Evolutionary conservation across 2,113 vertebrate genomes (phyloP).

Genomic region (Deroptyus accipitrinus): DNA sequence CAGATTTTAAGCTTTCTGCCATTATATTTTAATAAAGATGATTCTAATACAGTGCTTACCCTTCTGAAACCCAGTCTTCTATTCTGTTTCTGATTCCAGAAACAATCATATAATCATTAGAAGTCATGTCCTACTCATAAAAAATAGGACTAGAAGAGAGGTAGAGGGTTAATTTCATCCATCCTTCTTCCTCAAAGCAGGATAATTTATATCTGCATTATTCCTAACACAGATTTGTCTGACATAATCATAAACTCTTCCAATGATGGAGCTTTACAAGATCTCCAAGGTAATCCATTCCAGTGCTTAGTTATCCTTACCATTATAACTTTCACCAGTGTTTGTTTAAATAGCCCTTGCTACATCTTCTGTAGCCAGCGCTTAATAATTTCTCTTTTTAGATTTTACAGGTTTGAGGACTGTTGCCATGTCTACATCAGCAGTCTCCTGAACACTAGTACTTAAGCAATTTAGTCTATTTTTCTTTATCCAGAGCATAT

Average conservation of each 20-base stretch:
- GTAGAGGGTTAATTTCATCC: not conserved
- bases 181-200: not conserved
- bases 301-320: not conserved
- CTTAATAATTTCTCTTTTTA: not conserved
- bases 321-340: not conserved
- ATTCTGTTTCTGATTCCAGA: conserved; percentile 5
- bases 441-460: not conserved
- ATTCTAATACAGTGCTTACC: not conserved
- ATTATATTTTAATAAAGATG: not conserved
- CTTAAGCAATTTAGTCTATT: not conserved
- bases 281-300: not conserved
- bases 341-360: not conserved
- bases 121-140: not conserved
- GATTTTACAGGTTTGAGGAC: not conserved
- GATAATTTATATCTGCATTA: not conserved
- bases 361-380: not conserved
- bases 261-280: not conserved
- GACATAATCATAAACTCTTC: not conserved
- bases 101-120: not conserved
- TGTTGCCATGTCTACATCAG: not conserved
- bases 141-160: not conserved
- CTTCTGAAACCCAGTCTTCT: not conserved
- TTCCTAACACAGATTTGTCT: not conserved
- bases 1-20: not conserved
- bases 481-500: not conserved